Percentiles rank a stretch among this genome's conserved stretches.
These are phyloP conservation scores for Diaprepes abbreviatus DNA, from an alignment of 2,888 invertebrate genomes.

Conservation along the genomic window DNA sequence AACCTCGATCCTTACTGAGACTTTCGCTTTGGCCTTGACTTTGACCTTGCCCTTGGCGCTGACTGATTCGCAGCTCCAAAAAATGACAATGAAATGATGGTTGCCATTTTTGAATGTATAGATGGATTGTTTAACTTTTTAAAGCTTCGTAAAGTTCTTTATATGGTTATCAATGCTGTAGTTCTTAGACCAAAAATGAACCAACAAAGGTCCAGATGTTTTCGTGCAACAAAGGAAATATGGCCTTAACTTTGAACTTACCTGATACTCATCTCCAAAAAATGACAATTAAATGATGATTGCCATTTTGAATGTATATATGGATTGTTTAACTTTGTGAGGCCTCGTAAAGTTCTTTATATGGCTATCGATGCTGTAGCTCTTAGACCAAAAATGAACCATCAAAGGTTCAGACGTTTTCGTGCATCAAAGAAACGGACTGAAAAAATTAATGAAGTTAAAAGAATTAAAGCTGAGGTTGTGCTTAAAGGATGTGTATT, in stretches of 20 bases:
- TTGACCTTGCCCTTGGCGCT: too few relatives aligned
- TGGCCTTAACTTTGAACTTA: too few relatives aligned
- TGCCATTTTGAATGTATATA: constrained; percentile 98
- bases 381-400: constrained; percentile 99
- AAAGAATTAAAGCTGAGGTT: constrained; percentile 82
- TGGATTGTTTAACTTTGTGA: constrained; percentile 90
- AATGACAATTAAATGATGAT: constrained; percentile 99
- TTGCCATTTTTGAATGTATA: constrained; percentile 98
- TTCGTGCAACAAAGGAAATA: constrained; percentile 97
- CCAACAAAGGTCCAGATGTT: constrained; percentile 96
- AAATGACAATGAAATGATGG: constrained; percentile 99
- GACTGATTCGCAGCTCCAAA: constrained; percentile 97
- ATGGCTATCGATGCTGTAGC: constrained; percentile 99
- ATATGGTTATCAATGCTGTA: constrained; percentile 99
- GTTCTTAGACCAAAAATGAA: constrained; percentile 99
- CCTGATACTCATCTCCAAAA: constrained; percentile 95
- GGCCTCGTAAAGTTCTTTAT: constrained; percentile 93
- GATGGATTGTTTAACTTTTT: constrained; percentile 95
- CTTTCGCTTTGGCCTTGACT: too few relatives aligned
- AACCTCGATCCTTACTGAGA: too few relatives aligned
- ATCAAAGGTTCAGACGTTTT: constrained; percentile 96
- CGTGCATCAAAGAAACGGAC: constrained; percentile 95
- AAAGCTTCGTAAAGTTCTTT: constrained; percentile 91
- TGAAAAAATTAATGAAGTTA: constrained; percentile 90
- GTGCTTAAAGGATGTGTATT: constrained; percentile 77